A percentile compares a stretch with the other conserved stretches of the same genome.
Conservation (phyloP, 2,797 vertebrate species). For the Clarias laeviceps region DNA sequence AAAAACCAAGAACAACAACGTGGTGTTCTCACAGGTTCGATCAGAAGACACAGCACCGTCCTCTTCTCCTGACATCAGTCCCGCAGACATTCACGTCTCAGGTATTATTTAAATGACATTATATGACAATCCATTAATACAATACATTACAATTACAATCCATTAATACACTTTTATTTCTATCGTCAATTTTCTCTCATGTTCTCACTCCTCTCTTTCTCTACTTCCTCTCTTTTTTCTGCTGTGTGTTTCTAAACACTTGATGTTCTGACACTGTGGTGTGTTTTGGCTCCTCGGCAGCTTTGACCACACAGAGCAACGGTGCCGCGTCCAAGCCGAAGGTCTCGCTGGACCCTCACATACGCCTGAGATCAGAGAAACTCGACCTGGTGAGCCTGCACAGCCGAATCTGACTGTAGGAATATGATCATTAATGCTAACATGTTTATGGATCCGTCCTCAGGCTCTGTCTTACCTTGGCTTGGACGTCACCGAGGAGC, state of each 20-base stretch:
- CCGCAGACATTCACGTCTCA: constrained; percentile 82
- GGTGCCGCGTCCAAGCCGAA: constrained; percentile 75
- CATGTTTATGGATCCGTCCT: not conserved
- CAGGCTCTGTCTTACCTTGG: constrained; percentile 87
- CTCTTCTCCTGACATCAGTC: constrained; percentile 81
- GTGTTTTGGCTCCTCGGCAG: constrained; percentile 54
- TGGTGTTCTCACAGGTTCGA: constrained; percentile 65
- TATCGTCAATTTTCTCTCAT: not conserved
- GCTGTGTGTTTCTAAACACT: not conserved
- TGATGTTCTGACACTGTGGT: not conserved
- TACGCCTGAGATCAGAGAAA: constrained; percentile 87
- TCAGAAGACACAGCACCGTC: constrained; percentile 74
- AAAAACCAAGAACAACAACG: not conserved
- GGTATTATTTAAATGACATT: constrained; percentile 65
- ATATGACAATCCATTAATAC: too few relatives aligned
- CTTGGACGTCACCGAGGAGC: constrained; percentile 83
- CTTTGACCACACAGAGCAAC: constrained; percentile 63
- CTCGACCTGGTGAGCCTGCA: constrained; percentile 80
- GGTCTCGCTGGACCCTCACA: constrained; percentile 84
- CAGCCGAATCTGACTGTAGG: not conserved
- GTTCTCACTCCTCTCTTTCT: not conserved
- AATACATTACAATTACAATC: too few relatives aligned
- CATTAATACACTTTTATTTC: not conserved
- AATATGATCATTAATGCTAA: not conserved
- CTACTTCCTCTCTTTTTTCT: not conserved